phyloP scores from a whole-genome alignment of 2,888 invertebrate species.

The Oegoconia quadripuncta region DNA sequence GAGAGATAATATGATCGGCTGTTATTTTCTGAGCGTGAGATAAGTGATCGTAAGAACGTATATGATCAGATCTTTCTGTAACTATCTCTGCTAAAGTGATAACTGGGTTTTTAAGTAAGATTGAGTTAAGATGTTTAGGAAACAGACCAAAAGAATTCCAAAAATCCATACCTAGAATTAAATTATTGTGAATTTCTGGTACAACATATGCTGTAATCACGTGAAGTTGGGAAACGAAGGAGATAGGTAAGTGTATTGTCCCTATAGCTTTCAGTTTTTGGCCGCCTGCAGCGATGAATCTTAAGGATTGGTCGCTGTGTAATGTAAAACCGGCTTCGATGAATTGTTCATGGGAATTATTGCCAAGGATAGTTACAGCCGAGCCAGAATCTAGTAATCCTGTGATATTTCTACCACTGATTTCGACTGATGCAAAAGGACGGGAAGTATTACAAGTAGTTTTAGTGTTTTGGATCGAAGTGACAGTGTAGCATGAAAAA shows the following conservation, averaged over 20 bases:
- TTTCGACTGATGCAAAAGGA: too few relatives aligned
- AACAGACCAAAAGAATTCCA: constrained; percentile 15
- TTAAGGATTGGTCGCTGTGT: background rate
- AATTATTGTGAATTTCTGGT: constrained; percentile 13
- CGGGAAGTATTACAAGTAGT: too few relatives aligned
- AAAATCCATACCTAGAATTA: constrained; percentile 23
- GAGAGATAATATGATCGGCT: constrained; percentile 11
- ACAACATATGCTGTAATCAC: constrained; percentile 15
- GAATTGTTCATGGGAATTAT: constrained; percentile 10
- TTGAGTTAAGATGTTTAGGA: too few relatives aligned
- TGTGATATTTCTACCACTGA: too few relatives aligned
- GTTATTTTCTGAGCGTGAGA: constrained; percentile 4
- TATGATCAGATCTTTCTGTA: background rate
- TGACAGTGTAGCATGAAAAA: constrained; percentile 9
- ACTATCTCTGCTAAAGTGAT: too few relatives aligned
- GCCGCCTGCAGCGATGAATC: constrained; percentile 8
- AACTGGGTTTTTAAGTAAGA: too few relatives aligned
- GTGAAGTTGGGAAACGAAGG: constrained; percentile 8
- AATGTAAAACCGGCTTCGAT: background rate
- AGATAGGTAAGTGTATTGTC: constrained; percentile 10
- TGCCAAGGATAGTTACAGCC: constrained; percentile 21
- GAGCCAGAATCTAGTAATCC: too few relatives aligned
- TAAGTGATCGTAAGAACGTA: too few relatives aligned
- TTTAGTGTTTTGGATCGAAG: constrained; percentile 16
- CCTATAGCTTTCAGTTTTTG: constrained; percentile 10